These are phyloP conservation scores for Champsocephalus gunnari DNA, from an alignment of 2,797 vertebrate species.

Conservation along the genomic window DNA sequence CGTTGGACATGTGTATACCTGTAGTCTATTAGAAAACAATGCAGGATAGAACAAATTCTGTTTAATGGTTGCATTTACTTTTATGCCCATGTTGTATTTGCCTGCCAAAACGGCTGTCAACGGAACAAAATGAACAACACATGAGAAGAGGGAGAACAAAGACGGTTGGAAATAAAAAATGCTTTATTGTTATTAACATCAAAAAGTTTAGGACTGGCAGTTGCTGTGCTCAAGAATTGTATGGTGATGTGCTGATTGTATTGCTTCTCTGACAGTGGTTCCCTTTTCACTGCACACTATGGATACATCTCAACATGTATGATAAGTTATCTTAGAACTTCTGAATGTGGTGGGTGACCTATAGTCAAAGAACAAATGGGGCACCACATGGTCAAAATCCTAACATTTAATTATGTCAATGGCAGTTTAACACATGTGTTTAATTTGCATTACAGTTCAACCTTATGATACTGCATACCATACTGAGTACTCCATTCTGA, in stretches of 20 bases:
- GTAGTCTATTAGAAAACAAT: slow-evolving; percentile 3
- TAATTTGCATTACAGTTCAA: not conserved
- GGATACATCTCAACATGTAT: not conserved
- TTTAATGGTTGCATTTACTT: slow-evolving; percentile 1
- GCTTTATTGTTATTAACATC: slow-evolving; percentile 5
- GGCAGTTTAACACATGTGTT: not conserved
- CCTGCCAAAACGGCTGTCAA: not conserved
- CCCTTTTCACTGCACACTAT: not conserved
- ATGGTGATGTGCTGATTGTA: not conserved
- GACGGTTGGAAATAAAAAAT: slow-evolving; percentile 2
- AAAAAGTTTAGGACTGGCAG: slow-evolving; percentile 16
- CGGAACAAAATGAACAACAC: slow-evolving; percentile 24
- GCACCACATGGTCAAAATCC: not conserved
- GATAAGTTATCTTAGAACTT: not conserved
- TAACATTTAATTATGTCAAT: no score
- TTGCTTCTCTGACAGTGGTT: not conserved
- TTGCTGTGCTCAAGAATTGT: not conserved
- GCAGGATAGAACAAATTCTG: not conserved
- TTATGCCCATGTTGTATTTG: not conserved
- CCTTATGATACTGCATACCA: not conserved
- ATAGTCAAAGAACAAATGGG: no score
- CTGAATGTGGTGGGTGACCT: not conserved
- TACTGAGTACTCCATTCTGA: not conserved
- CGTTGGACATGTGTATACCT: slow-evolving; percentile 4
- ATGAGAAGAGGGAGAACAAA: slow-evolving; percentile 11